Evolutionary conservation across 2,113 vertebrate species (phyloP).

Genomic region (Fregata magnificens): DNA sequence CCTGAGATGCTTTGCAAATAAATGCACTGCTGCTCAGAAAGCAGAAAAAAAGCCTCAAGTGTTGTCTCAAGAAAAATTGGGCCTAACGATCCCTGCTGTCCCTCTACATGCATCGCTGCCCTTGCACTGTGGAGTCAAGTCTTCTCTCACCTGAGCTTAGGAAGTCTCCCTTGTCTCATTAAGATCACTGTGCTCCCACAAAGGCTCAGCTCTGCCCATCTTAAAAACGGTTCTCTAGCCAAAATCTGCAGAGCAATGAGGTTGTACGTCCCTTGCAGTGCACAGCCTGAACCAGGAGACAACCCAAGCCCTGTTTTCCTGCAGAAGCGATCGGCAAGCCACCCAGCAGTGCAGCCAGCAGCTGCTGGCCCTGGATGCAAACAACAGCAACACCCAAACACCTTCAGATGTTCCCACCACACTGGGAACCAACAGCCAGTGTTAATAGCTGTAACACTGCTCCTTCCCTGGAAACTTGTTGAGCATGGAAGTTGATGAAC

Average conservation of each 20-base stretch:
- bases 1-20: not conserved
- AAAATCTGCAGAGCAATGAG: not conserved
- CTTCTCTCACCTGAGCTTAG: not conserved
- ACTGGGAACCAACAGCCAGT: not conserved
- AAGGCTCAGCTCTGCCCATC: not conserved
- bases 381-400: not conserved
- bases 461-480: not conserved
- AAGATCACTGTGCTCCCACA: not conserved
- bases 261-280: not conserved
- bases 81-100: not conserved
- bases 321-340: not conserved
- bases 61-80: not conserved
- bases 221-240: not conserved
- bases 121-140: not conserved
- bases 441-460: not conserved
- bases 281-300: not conserved
- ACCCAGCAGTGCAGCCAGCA: not conserved
- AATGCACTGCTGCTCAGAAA: not conserved
- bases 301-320: not conserved
- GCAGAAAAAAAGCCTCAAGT: not conserved
- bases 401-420: not conserved
- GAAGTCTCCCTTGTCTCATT: not conserved
- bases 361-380: not conserved
- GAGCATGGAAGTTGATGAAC: not conserved
- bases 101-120: not conserved